Conservation (phyloP, 2,797 vertebrate genomes). For the Bovichtus diacanthus region DNA sequence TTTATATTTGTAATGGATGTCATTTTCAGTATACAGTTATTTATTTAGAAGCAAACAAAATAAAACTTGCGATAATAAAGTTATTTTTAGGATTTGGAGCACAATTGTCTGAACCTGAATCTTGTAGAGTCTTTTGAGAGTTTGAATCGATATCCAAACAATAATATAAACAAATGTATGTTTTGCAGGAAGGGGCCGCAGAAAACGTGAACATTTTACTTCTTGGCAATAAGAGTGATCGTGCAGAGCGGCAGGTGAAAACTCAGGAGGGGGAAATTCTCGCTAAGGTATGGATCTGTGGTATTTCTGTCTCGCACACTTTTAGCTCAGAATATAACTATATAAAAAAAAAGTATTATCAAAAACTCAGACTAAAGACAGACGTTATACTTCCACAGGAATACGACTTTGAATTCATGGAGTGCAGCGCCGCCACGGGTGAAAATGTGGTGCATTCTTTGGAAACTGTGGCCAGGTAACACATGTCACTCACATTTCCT, state of each 20-base stretch:
- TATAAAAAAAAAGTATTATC: not conserved
- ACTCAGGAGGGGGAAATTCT: conserved; percentile 82
- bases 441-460: conserved; percentile 90
- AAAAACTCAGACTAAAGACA: not conserved
- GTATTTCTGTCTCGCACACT: not conserved
- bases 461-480: conserved; percentile 89
- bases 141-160: not conserved
- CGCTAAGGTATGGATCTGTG: conserved; percentile 84
- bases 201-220: conserved; percentile 86
- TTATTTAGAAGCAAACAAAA: not conserved
- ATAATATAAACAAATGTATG: conserved; percentile 5
- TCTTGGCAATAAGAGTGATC: conserved; percentile 94
- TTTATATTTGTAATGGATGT: not conserved
- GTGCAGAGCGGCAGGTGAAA: conserved; percentile 82
- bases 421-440: conserved; percentile 93
- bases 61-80: too few species aligned
- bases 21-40: not conserved
- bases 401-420: conserved; percentile 88
- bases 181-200: conserved; percentile 85
- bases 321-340: not conserved
- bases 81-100: not conserved
- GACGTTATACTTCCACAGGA: conserved; percentile 81
- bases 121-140: not conserved
- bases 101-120: not conserved
- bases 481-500: not conserved